Conservation (phyloP, 2,888 invertebrate species). For the Atrina japonica region DNA sequence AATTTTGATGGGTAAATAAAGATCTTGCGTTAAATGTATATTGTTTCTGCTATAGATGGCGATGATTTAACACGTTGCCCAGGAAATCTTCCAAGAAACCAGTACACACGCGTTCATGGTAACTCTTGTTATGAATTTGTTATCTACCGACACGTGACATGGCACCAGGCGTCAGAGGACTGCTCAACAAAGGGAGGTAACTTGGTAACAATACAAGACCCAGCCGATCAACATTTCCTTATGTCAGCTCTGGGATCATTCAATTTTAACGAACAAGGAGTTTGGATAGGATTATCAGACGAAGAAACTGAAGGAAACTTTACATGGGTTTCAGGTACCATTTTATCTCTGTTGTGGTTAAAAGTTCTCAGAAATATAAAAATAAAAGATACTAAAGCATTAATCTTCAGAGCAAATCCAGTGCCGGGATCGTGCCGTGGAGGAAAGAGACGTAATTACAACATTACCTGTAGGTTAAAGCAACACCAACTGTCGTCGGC, state of each 20-base stretch:
- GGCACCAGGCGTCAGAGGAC: slow-evolving; percentile 21
- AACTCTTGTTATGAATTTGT: slow-evolving; percentile 33
- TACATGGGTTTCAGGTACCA: slow-evolving; percentile 25
- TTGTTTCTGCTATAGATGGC: too few species aligned
- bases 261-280: slow-evolving; percentile 22
- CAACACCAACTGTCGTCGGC: too few species aligned
- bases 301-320: slow-evolving; percentile 7
- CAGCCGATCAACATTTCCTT: slow-evolving; percentile 18
- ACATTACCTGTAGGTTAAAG: too few species aligned
- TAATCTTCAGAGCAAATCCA: too few species aligned
- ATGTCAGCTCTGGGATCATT: slow-evolving; percentile 26
- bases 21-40: too few species aligned
- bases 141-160: slow-evolving; percentile 21
- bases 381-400: too few species aligned
- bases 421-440: too few species aligned
- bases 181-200: slow-evolving; percentile 30
- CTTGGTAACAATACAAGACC: slow-evolving; percentile 21
- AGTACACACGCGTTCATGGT: slow-evolving; percentile 13
- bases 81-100: slow-evolving; percentile 20
- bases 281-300: slow-evolving; percentile 31
- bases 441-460: too few species aligned
- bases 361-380: too few species aligned
- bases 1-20: too few species aligned
- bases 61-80: slow-evolving; percentile 14
- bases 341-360: too few species aligned